Percentiles rank a stretch among this genome's conserved stretches.
Conservation (phyloP, 2,797 vertebrate genomes). For the Tadarida brasiliensis region DNA sequence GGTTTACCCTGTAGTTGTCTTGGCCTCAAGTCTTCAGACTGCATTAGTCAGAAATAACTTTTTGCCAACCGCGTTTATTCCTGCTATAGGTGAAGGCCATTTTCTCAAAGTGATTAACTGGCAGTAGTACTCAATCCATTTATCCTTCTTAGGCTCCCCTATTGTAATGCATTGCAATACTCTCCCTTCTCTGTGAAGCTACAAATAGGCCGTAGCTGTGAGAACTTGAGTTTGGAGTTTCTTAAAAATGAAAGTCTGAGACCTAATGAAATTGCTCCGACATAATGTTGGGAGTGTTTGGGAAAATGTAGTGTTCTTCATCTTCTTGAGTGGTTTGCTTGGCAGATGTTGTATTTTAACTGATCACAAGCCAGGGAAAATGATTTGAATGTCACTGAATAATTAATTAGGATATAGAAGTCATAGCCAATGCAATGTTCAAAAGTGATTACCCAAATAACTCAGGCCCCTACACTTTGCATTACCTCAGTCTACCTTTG, state of each 20-base stretch:
- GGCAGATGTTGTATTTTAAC: conserved; percentile 63
- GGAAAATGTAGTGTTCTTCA: conserved; percentile 69
- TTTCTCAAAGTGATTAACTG: conserved; percentile 78
- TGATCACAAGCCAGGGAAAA: conserved; percentile 56
- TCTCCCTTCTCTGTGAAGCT: conserved; percentile 35
- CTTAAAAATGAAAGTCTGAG: conserved; percentile 66
- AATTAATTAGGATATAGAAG: conserved; percentile 74
- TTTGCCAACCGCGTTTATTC: conserved; percentile 63
- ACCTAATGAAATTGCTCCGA: conserved; percentile 69
- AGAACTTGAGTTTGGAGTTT: conserved; percentile 65
- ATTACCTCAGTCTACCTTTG: background rate
- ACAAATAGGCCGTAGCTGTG: conserved; percentile 37
- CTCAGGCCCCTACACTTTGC: background rate
- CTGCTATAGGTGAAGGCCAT: conserved; percentile 67
- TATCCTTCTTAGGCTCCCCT: conserved; percentile 58
- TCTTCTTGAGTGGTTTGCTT: conserved; percentile 70
- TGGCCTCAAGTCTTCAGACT: conserved; percentile 63
- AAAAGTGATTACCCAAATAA: conserved; percentile 59
- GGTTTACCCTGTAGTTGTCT: conserved; percentile 49
- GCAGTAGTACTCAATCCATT: conserved; percentile 69
- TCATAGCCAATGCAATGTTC: conserved; percentile 10
- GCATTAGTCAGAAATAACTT: conserved; percentile 70
- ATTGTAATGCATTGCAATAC: conserved; percentile 59
- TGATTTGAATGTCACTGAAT: conserved; percentile 62
- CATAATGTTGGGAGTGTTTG: conserved; percentile 52